Conservation (phyloP, 2,888 invertebrate species). For the Lydus trimaculatus region DNA sequence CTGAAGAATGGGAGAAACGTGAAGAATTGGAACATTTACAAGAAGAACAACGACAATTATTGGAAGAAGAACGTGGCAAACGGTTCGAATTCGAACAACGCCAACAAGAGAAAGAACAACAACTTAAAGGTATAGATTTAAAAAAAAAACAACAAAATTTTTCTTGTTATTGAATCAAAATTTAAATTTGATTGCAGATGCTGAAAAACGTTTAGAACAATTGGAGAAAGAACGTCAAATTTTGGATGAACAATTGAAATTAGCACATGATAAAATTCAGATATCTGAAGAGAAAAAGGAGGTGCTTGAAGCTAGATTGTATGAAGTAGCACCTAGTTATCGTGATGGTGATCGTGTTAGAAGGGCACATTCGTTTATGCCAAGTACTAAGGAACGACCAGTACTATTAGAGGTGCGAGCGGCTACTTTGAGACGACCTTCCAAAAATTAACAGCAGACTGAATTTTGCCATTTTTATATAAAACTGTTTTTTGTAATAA, state of each 20-base stretch:
- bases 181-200: conserved; percentile 63
- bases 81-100: conserved; percentile 76
- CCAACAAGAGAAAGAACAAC: conserved; percentile 74
- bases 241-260: conserved; percentile 74
- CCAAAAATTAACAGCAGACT: conserved; percentile 36
- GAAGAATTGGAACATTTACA: conserved; percentile 83
- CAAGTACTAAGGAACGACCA: conserved; percentile 67
- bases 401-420: conserved; percentile 58
- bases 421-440: conserved; percentile 51
- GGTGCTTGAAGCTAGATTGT: conserved; percentile 65
- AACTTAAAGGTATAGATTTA: conserved; percentile 75
- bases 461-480: conserved; percentile 17
- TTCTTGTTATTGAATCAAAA: background rate
- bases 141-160: too few relatives aligned
- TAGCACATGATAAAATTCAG: conserved; percentile 73
- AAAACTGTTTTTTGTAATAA: conserved; percentile 22
- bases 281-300: conserved; percentile 71
- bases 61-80: conserved; percentile 78
- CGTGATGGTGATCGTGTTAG: conserved; percentile 68
- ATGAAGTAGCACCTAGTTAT: conserved; percentile 63
- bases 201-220: conserved; percentile 72
- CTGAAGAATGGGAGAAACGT: conserved; percentile 85
- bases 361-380: conserved; percentile 74
- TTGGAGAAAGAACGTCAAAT: conserved; percentile 74
- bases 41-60: conserved; percentile 74